Evolutionary conservation across 2,888 invertebrate species (phyloP).

Genomic region (Apeira syringaria): DNA sequence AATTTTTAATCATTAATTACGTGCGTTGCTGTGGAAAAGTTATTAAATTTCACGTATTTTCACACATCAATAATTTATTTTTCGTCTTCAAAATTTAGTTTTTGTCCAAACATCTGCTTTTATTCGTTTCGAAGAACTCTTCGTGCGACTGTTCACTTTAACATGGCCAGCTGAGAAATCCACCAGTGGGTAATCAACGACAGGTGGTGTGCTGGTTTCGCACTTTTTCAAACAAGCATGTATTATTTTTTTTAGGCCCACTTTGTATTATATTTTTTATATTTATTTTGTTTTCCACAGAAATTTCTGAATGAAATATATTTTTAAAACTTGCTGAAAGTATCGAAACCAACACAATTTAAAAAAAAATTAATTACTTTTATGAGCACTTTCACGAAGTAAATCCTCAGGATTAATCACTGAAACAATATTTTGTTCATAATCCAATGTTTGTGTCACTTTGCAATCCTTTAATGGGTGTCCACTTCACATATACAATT

Average conservation of each 20-base stretch:
- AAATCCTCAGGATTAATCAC: constrained; percentile 50
- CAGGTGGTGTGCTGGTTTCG: constrained; percentile 42
- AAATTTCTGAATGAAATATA: no score
- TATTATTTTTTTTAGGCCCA: constrained; percentile 9
- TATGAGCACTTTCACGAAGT: constrained; percentile 58
- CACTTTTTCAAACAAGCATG: constrained; percentile 9
- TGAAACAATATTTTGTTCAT: constrained; percentile 53
- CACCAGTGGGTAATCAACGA: constrained; percentile 47
- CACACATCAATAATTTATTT: neutral
- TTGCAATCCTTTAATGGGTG: constrained; percentile 69
- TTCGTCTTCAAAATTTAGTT: constrained; percentile 5
- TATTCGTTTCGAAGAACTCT: constrained; percentile 50
- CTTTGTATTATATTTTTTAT: neutral
- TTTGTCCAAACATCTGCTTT: constrained; percentile 3
- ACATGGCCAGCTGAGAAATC: constrained; percentile 64
- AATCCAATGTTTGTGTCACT: constrained; percentile 67
- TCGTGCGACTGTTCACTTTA: constrained; percentile 43
- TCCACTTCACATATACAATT: constrained; percentile 71
- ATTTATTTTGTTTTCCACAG: neutral
- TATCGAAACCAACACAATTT: constrained; percentile 41
- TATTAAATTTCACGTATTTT: constrained; percentile 1
- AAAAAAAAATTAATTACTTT: constrained; percentile 55
- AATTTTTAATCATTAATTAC: constrained; percentile 5
- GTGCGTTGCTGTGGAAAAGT: neutral
- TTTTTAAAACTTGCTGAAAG: neutral